Conservation (phyloP, 92 coral and sea anemone species). For the Epizoanthus scotinus region DNA sequence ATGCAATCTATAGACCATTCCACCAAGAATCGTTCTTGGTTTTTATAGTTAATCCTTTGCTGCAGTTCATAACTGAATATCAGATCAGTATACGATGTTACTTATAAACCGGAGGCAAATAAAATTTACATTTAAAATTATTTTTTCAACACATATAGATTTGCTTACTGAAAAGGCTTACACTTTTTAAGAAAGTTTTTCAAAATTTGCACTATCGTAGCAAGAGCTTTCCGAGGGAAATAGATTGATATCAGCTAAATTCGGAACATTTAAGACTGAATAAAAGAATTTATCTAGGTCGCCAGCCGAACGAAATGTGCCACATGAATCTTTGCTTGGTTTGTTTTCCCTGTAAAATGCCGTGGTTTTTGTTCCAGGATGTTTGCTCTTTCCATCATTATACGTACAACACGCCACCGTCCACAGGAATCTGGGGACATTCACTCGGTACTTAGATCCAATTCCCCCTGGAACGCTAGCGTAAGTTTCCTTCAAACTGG, state of each 20-base stretch:
- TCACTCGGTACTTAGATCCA: not conserved
- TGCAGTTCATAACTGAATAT: too few relatives aligned
- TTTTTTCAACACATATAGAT: too few relatives aligned
- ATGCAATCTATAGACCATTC: too few relatives aligned
- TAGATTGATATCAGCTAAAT: not conserved
- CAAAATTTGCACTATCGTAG: not conserved
- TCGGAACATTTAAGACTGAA: not conserved
- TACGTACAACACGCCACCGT: not conserved
- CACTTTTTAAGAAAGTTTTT: not conserved
- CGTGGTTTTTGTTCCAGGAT: not conserved
- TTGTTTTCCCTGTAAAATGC: not conserved
- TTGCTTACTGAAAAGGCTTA: too few relatives aligned
- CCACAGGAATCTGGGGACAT: not conserved
- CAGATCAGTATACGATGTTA: too few relatives aligned
- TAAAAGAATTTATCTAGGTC: not conserved
- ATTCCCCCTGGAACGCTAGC: too few relatives aligned
- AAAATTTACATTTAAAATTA: too few relatives aligned
- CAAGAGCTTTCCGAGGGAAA: not conserved
- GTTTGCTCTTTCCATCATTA: not conserved
- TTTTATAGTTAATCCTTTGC: too few relatives aligned
- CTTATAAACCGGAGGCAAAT: too few relatives aligned
- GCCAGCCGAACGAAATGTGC: not conserved
- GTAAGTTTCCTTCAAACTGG: not conserved
- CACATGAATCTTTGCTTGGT: not conserved
- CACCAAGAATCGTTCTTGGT: too few relatives aligned